Evolutionary conservation across 2,888 invertebrate species (phyloP).

Genomic region (Habroteleia sp.): DNA sequence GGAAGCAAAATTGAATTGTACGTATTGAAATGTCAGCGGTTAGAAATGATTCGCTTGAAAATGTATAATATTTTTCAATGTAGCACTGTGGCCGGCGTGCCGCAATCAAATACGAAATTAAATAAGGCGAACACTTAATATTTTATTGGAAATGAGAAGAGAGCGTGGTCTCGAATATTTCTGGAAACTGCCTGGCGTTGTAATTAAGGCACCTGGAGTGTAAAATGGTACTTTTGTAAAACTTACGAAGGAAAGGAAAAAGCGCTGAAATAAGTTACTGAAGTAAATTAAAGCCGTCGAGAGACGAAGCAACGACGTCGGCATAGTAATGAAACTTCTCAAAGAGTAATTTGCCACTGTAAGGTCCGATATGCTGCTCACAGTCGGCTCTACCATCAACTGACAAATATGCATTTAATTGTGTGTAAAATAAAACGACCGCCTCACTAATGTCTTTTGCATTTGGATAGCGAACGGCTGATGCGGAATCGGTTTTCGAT

Average conservation of each 20-base stretch:
- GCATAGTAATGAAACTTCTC: constrained; percentile 65
- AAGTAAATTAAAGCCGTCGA: constrained; percentile 65
- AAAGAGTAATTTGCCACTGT: constrained; percentile 62
- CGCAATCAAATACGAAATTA: constrained; percentile 32
- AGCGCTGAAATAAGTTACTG: constrained; percentile 60
- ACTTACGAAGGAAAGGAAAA: constrained; percentile 57
- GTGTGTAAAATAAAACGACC: constrained; percentile 56
- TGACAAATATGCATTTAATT: constrained; percentile 65
- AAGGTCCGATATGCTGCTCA: constrained; percentile 62
- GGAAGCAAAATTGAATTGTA: constrained; percentile 1
- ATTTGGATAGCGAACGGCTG: constrained; percentile 34
- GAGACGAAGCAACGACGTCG: constrained; percentile 64
- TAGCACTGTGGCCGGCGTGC: constrained; percentile 1
- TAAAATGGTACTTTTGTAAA: constrained; percentile 64
- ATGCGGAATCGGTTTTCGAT: constrained; percentile 39
- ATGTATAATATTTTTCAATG: constrained; percentile 15
- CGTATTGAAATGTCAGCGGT: constrained; percentile 11
- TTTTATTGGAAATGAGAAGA: constrained; percentile 40
- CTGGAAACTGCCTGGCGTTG: constrained; percentile 39
- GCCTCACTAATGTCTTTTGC: constrained; percentile 52
- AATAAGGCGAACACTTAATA: constrained; percentile 38
- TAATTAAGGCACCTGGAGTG: constrained; percentile 58
- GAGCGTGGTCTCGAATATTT: constrained; percentile 21
- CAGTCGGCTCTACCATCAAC: constrained; percentile 54
- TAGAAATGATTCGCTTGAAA: constrained; percentile 18